phyloP scores from a whole-genome alignment of 2,888 invertebrate genomes.

The Ectobius pallidus region DNA sequence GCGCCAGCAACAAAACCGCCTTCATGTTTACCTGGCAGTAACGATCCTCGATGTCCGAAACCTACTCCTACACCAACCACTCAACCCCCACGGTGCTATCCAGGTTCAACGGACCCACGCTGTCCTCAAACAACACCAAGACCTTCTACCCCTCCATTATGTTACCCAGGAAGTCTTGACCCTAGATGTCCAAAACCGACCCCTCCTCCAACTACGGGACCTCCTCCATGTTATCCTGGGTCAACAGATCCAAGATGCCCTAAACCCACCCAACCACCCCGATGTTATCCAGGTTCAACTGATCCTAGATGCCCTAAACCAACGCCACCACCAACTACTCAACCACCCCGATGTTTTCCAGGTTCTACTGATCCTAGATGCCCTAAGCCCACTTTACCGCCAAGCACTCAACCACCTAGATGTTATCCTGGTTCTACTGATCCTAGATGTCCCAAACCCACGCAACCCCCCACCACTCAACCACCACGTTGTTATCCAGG shows the following conservation, averaged over 20 bases:
- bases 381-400: constrained; percentile 36
- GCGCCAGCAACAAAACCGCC: background rate
- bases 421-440: constrained; percentile 48
- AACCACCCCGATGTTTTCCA: constrained; percentile 47
- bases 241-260: constrained; percentile 47
- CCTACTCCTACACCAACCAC: constrained; percentile 43
- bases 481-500: constrained; percentile 35
- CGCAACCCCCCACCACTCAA: background rate
- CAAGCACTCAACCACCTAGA: constrained; percentile 45
- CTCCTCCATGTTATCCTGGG: constrained; percentile 45
- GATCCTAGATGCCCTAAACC: constrained; percentile 47
- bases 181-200: constrained; percentile 46
- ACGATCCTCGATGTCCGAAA: constrained; percentile 47
- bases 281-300: constrained; percentile 34
- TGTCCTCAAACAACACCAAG: constrained; percentile 41
- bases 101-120: constrained; percentile 39
- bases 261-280: constrained; percentile 46
- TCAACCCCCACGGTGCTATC: constrained; percentile 33
- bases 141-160: constrained; percentile 32
- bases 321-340: constrained; percentile 46
- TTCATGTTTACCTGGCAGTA: constrained; percentile 26
- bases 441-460: constrained; percentile 42
- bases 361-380: constrained; percentile 46
- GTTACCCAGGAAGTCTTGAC: constrained; percentile 50
- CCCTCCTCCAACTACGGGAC: constrained; percentile 45